A percentile compares a stretch with the other conserved stretches of the same genome.
Evolutionary conservation across 2,888 invertebrate genomes (phyloP).

Genomic region (Nomada fabriciana): DNA sequence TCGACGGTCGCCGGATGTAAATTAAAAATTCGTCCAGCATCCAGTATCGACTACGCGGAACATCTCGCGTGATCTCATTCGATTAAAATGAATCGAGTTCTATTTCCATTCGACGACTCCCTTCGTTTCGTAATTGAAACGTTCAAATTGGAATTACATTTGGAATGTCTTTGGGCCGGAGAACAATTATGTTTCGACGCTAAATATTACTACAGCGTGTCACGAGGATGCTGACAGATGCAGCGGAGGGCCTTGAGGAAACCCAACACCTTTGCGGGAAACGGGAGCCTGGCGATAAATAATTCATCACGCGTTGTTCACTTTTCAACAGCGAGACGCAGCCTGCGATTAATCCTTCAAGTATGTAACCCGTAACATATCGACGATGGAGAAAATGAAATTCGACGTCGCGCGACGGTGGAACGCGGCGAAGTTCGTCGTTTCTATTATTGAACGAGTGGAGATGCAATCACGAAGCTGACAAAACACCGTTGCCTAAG

Average conservation of each 20-base stretch:
- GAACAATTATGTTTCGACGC: not conserved
- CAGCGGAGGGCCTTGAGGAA: slow-evolving; percentile 24
- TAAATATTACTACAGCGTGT: not conserved
- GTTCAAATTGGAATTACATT: no score
- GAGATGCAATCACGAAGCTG: slow-evolving; percentile 21
- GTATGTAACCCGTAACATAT: slow-evolving; percentile 9
- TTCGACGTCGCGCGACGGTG: slow-evolving; percentile 3
- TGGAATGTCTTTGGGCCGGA: no score
- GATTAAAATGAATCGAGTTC: not conserved
- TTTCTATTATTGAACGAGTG: slow-evolving; percentile 11
- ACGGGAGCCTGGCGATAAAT: slow-evolving; percentile 43
- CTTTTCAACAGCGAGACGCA: slow-evolving; percentile 25
- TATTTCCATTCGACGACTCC: no score
- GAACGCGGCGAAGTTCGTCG: slow-evolving; percentile 20
- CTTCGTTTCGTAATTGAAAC: no score
- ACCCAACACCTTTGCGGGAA: slow-evolving; percentile 41
- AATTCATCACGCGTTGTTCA: slow-evolving; percentile 44
- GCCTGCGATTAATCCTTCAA: slow-evolving; percentile 7
- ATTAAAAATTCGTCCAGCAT: slow-evolving; percentile 55
- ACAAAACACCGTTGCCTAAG: slow-evolving; percentile 24
- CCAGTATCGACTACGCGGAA: not conserved
- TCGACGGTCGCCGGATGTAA: slow-evolving; percentile 32
- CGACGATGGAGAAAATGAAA: slow-evolving; percentile 24
- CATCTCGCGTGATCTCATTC: not conserved
- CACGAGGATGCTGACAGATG: slow-evolving; percentile 1